A percentile compares a stretch with the other conserved stretches of the same genome.
Conservation (phyloP, 2,888 invertebrate genomes). For the Parthenolecanium corni region DNA sequence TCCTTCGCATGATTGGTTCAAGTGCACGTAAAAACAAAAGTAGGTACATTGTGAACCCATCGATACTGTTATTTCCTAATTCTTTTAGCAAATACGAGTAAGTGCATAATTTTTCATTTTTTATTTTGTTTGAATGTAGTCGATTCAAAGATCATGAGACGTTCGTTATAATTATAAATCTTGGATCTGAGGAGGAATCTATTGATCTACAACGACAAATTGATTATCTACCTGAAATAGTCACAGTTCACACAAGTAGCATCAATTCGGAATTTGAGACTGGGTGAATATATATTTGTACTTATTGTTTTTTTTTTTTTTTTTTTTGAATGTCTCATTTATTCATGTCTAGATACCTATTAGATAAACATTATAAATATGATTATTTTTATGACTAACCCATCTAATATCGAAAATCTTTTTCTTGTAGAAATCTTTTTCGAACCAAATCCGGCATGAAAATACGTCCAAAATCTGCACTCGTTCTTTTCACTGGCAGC, state of each 20-base stretch:
- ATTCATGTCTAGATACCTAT: background rate
- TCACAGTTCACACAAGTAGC: conserved; percentile 29
- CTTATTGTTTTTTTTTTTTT: background rate
- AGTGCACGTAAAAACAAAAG: too few species aligned
- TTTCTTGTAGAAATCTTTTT: conserved; percentile 15
- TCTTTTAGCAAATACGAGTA: too few species aligned
- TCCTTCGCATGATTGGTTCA: conserved; percentile 1
- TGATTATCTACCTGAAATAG: conserved; percentile 8
- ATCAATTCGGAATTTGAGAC: conserved; percentile 27
- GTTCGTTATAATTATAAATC: conserved; percentile 45
- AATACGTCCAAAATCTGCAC: conserved; percentile 27
- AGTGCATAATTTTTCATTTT: too few species aligned
- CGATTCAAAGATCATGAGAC: conserved; percentile 29
- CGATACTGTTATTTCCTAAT: too few species aligned
- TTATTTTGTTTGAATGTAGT: conserved; percentile 23
- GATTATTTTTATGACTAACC: too few species aligned
- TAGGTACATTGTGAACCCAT: too few species aligned
- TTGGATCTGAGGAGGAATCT: conserved; percentile 43
- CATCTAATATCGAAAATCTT: too few species aligned
- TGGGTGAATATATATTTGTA: conserved; percentile 27
- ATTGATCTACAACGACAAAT: conserved; percentile 42
- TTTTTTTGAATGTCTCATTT: background rate
- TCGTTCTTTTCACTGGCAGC: conserved; percentile 19
- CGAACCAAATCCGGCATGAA: background rate
- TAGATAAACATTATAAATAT: background rate